Evolutionary conservation across 2,797 vertebrate species (phyloP).

Genomic region (Lutjanus campechanus): DNA sequence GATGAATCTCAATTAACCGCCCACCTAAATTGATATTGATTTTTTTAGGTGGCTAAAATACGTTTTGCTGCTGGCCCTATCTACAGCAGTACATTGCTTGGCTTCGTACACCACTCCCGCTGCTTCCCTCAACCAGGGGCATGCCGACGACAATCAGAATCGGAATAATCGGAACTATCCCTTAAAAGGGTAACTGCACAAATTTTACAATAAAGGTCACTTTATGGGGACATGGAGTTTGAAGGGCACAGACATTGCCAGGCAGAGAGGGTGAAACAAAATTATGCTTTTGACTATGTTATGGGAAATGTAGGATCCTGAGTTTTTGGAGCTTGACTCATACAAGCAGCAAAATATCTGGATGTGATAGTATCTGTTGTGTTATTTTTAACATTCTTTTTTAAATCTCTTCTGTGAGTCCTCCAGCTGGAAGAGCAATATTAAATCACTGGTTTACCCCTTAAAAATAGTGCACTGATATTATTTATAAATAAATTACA

Average conservation of each 20-base stretch:
- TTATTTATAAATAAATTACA: neutral
- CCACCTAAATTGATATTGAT: too few species aligned
- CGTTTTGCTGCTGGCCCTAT: too few species aligned
- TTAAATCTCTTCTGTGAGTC: neutral
- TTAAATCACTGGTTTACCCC: neutral
- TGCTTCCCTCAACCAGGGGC: too few species aligned
- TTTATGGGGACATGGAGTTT: neutral
- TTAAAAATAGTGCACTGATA: neutral
- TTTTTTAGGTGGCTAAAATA: too few species aligned
- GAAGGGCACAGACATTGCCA: neutral
- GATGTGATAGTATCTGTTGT: neutral
- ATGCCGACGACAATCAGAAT: too few species aligned
- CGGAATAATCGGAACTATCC: too few species aligned
- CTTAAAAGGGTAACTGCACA: neutral
- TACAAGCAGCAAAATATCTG: neutral
- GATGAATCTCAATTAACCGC: too few species aligned
- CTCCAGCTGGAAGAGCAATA: conserved; percentile 1
- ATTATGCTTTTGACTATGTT: neutral
- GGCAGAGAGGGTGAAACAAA: neutral
- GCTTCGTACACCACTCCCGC: too few species aligned
- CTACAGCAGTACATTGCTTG: too few species aligned
- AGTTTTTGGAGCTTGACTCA: neutral
- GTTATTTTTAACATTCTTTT: neutral
- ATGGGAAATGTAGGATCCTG: neutral
- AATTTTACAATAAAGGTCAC: neutral